A percentile compares a stretch with the other conserved stretches of the same genome.
Conservation (phyloP, 2,888 invertebrate species). For the Drosophila sordidula region DNA sequence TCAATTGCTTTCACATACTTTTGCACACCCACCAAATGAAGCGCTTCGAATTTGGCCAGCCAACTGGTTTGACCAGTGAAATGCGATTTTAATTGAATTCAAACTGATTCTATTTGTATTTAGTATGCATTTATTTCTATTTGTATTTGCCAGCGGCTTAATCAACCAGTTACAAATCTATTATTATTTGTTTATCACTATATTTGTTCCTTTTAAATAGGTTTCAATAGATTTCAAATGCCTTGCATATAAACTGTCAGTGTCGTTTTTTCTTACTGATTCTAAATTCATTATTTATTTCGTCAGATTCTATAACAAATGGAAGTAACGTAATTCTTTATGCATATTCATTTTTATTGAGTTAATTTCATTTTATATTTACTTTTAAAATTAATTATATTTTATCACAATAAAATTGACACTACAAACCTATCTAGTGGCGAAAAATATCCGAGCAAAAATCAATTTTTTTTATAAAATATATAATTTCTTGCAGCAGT, state of each 20-base stretch:
- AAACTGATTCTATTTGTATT: slow-evolving; percentile 20
- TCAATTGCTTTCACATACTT: slow-evolving; percentile 21
- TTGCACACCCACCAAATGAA: slow-evolving; percentile 18
- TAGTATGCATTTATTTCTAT: neutral
- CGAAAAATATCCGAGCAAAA: neutral
- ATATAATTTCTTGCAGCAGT: no score
- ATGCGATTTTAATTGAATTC: slow-evolving; percentile 22
- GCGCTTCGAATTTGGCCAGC: slow-evolving; percentile 22
- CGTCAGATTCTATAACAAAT: no score
- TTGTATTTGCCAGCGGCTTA: slow-evolving; percentile 18
- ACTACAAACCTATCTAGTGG: no score
- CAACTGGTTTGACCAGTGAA: slow-evolving; percentile 29
- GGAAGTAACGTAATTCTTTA: no score
- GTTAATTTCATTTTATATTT: neutral
- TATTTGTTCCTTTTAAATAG: neutral
- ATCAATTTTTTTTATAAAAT: no score
- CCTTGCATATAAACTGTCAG: neutral
- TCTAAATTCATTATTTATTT: no score
- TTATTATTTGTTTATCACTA: slow-evolving; percentile 11
- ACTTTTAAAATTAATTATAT: neutral
- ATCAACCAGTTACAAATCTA: slow-evolving; percentile 23
- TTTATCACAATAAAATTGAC: neutral
- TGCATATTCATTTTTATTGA: neutral
- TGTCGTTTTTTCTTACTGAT: neutral
- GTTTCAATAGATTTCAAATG: neutral